Base-by-base conservation (phyloP, 2,113 vertebrate species). In the Phaetusa simplex region DNA sequence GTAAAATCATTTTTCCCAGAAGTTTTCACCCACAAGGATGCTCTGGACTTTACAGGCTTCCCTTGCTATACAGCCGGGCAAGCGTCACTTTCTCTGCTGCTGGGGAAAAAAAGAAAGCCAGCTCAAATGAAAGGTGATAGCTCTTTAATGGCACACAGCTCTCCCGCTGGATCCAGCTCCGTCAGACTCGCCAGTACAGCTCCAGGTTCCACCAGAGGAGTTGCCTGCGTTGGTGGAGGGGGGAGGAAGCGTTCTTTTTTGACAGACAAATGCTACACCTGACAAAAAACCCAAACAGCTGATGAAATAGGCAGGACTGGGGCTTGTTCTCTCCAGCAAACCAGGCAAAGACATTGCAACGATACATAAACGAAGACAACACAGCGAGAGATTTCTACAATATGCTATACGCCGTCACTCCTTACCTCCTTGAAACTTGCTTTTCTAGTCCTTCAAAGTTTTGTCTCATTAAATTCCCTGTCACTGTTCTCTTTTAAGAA, bases 401-500 rank as follows among this genome's bases (percentile, higher is more conserved):
- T 32, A 22, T 16, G 62, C 50, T 88, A 52, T 8, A 50, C 21
- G 52, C 83, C 80, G 66, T 82, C 86, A 76, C 14, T 83, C 24
- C 84, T 93, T 76, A 77, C 81, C 89, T 96, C 94, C 89, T 96
- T 87, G 70, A 92, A 89, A 89, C 49, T 65, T 45, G 43, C 47
- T 95, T 69, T 91, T 77, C 66, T 81, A 95, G 94, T 73, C 94
- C 87, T 95, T 96, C 78, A 82, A 4, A 97, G 76, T 50, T 83
- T 56, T 77, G 21, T 82, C 89, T 96, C 89, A 88, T 95, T 96
- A 93, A 94, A 93, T 66, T 91, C 78, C 38, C 64, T 16, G 42
- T 29, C 89, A 80, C 91, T 77, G 91, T 94, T 93, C 95, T 13
- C 77, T 74, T 96, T 95, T 91, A 90, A 82, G 91, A 88, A 93